Conservation (phyloP, 2,888 invertebrate species). For the Ernsta delagoae region DNA sequence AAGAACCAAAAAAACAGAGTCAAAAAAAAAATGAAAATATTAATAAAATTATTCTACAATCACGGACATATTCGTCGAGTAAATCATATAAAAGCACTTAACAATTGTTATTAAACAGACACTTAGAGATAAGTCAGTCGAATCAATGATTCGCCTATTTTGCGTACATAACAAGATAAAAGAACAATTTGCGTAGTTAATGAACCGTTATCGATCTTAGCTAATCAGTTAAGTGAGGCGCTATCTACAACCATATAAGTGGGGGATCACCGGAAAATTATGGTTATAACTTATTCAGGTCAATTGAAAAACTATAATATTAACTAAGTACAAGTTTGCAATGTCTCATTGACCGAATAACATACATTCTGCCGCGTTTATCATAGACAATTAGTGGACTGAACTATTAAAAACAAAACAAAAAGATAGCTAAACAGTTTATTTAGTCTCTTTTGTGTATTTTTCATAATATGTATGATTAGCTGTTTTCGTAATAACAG, state of each 20-base stretch:
- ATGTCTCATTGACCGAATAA: not conserved
- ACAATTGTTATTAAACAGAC: constrained; percentile 21
- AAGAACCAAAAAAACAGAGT: no score
- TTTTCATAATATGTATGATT: no score
- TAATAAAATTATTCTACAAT: no score
- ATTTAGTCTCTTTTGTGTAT: no score
- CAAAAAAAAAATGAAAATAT: no score
- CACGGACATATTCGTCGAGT: not conserved
- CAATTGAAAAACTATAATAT: not conserved
- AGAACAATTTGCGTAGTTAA: constrained; percentile 28
- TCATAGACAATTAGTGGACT: no score
- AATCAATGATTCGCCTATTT: constrained; percentile 18
- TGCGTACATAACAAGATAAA: constrained; percentile 13
- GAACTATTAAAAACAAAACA: no score
- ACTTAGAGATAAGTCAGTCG: constrained; percentile 26
- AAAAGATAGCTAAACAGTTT: no score
- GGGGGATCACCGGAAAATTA: constrained; percentile 15
- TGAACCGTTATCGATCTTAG: constrained; percentile 9
- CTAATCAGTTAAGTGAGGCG: constrained; percentile 15
- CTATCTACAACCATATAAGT: not conserved
- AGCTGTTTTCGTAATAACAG: no score
- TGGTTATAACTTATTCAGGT: constrained; percentile 8
- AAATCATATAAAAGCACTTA: constrained; percentile 18
- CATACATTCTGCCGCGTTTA: not conserved
- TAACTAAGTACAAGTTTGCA: not conserved